Base-by-base conservation (phyloP, 1,140 invertebrate genomes). In the Cherax quadricarinatus region DNA sequence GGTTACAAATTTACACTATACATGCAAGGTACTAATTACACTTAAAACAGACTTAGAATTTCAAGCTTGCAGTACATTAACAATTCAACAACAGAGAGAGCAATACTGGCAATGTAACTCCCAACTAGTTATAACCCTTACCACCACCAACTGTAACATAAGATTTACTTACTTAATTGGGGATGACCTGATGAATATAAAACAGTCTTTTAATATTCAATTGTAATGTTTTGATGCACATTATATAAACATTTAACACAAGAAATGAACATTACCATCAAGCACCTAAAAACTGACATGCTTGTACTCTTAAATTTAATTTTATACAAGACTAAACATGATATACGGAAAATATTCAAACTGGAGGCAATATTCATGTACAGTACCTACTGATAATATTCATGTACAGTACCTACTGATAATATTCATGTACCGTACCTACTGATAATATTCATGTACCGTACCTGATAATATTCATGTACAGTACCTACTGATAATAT, bases 121-220 rank as follows among this genome's bases (percentile, higher is more conserved):
- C 80, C 30, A 24, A 90, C 88, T 30, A 85, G 81, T 86, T 24
- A 66, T 18, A 80, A 80, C 81, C 62, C 83, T 30, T 86, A 80
- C 41, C 49, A 86, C 41, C 75, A 86, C 9, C 21, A 48, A 49
- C 21, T 24, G 12, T 51, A 90, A 12, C n/a, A 53, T 78, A 78
- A n/a, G 48, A 16, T 90, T 86, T 91, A 91, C 89, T 91, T 91
- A 91, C 89, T 91, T 91, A 91, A 48, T 41, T 91, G 89, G 41
- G 89, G 89, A 91, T 91, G 89, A 91, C 89, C 89, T 91, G 89
- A 91, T 86, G 89, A 91, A 86, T 86, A 80, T 57, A 91, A 86
- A 91, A 86, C 49, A 91, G 21, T 30, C n/a, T 60, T 91, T 91
- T 80, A 91, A 86, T 86, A 75, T n/a, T 41, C 66, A 62, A 12